These are phyloP conservation scores for Hestina assimilis DNA, from an alignment of 1,140 invertebrate species.

Conservation along the genomic window DNA sequence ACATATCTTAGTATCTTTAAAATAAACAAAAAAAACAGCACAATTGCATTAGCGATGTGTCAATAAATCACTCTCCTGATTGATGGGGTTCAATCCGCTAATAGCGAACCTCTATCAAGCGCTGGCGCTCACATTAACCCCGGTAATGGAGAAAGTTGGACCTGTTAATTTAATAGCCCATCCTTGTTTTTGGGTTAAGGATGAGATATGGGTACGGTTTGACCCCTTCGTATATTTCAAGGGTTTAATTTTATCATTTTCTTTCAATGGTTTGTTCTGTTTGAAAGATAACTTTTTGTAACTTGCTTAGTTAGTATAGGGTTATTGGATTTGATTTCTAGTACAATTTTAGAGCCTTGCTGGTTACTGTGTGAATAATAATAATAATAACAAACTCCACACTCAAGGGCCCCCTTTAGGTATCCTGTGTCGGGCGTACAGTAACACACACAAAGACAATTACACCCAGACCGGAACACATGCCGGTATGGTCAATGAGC, in stretches of 20 bases:
- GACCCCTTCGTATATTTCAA: neutral
- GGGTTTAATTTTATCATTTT: neutral
- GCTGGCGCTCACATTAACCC: constrained; percentile 30
- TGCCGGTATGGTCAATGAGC: too few species aligned
- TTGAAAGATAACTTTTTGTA: too few species aligned
- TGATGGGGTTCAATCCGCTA: constrained; percentile 50
- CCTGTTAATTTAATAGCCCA: constrained; percentile 9
- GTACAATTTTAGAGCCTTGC: too few species aligned
- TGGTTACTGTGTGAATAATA: too few species aligned
- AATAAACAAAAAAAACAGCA: constrained; percentile 18
- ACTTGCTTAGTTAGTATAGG: too few species aligned
- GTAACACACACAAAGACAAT: too few species aligned
- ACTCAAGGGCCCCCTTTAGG: too few species aligned
- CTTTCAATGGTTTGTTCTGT: too few species aligned
- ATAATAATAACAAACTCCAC: too few species aligned
- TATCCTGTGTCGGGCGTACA: too few species aligned
- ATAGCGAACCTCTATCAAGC: constrained; percentile 35
- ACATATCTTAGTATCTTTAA: neutral
- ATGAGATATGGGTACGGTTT: constrained; percentile 1
- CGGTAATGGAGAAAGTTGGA: constrained; percentile 31
- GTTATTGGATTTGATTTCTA: too few species aligned
- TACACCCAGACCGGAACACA: too few species aligned
- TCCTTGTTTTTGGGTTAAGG: constrained; percentile 8
- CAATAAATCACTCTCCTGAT: constrained; percentile 33
- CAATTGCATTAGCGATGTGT: constrained; percentile 25